Conservation (phyloP, 1,140 invertebrate species). For the Atta cephalotes region DNA sequence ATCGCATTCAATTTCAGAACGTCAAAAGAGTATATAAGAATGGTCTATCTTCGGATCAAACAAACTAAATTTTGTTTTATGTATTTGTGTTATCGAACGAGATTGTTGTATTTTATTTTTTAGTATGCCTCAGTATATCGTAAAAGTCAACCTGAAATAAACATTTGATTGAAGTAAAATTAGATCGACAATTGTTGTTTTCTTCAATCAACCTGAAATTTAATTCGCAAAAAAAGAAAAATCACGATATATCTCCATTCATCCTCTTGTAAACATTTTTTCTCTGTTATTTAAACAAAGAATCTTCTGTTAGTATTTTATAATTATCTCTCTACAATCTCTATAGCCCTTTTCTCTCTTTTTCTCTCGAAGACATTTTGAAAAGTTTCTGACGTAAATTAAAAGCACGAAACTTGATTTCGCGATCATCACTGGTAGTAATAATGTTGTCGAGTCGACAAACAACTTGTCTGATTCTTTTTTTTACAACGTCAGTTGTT, state of each 20-base stretch:
- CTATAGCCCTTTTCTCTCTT: background rate
- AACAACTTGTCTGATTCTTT: background rate
- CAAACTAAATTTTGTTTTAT: no score
- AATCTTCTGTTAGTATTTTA: constrained; percentile 8
- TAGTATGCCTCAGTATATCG: background rate
- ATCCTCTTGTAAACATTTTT: background rate
- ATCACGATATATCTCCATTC: background rate
- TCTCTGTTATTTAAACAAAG: constrained; percentile 8
- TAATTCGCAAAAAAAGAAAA: background rate
- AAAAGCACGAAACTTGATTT: constrained; percentile 28
- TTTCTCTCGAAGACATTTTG: background rate
- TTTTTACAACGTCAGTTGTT: background rate
- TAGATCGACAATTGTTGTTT: background rate
- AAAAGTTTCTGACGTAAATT: background rate
- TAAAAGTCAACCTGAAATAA: background rate
- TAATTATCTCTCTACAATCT: constrained; percentile 7
- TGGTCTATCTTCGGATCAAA: no score
- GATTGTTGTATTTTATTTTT: constrained; percentile 2
- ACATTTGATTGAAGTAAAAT: constrained; percentile 14
- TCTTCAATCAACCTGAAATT: background rate
- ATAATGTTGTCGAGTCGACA: constrained; percentile 3
- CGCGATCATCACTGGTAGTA: constrained; percentile 9
- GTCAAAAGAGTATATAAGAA: no score
- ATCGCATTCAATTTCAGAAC: no score
- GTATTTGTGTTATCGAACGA: background rate